phyloP scores from a whole-genome alignment of 2,113 vertebrate species.

The Lepus americanus region DNA sequence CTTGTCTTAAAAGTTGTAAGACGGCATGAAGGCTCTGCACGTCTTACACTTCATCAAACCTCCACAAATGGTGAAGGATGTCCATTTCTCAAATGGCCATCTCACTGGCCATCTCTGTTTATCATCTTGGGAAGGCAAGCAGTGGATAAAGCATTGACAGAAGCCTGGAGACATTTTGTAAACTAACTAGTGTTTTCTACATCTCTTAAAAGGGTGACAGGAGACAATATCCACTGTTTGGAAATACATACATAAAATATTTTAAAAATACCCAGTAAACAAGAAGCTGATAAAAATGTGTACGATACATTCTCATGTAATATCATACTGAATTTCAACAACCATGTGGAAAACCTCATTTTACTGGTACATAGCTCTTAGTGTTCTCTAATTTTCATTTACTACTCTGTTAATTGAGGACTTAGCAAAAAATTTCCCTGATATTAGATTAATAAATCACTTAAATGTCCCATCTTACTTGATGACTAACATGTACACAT shows the following conservation, averaged over 20 bases:
- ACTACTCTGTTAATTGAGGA: not conserved
- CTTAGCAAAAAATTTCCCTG: not conserved
- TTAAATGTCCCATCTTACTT: not conserved
- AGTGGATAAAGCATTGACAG: not conserved
- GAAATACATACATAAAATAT: not conserved
- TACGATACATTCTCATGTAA: not conserved
- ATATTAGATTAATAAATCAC: not conserved
- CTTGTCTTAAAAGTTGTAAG: not conserved
- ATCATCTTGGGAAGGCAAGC: not conserved
- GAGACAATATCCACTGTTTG: not conserved
- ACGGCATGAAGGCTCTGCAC: not conserved
- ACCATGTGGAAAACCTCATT: not conserved
- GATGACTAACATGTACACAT: not conserved
- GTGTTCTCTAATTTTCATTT: not conserved
- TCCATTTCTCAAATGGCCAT: not conserved
- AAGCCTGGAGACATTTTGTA: not conserved
- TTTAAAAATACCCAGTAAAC: not conserved
- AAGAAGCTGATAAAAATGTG: not conserved
- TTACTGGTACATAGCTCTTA: not conserved
- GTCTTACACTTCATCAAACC: not conserved
- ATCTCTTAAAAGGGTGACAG: not conserved
- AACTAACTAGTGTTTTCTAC: not conserved
- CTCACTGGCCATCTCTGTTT: not conserved
- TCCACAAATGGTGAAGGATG: not conserved
- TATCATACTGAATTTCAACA: not conserved